phyloP scores from a whole-genome alignment of 2,888 invertebrate genomes.

The Antheraea assamensis region DNA sequence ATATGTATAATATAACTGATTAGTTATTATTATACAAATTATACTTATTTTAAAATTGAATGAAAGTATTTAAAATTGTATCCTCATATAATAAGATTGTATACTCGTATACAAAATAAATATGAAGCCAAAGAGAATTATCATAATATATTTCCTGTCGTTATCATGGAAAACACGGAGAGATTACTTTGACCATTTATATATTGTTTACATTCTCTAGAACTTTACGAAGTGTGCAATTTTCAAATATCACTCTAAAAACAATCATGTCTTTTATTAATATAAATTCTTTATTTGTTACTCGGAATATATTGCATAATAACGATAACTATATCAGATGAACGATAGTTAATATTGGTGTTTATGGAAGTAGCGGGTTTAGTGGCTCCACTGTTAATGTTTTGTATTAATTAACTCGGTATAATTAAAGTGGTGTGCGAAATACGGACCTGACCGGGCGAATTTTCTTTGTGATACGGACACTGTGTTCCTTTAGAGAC shows the following conservation, averaged over 20 bases:
- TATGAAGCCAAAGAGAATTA: too few relatives aligned
- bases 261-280: neutral
- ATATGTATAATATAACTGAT: too few relatives aligned
- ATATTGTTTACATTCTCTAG: neutral
- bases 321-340: neutral
- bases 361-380: slow-evolving; percentile 27
- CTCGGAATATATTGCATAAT: neutral
- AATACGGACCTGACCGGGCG: slow-evolving; percentile 51
- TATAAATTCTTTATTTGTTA: neutral
- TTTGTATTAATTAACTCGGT: slow-evolving; percentile 69
- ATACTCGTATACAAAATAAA: too few relatives aligned
- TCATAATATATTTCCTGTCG: too few relatives aligned
- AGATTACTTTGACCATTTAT: too few relatives aligned
- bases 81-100: too few relatives aligned
- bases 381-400: slow-evolving; percentile 51
- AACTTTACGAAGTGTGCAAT: neutral
- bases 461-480: slow-evolving; percentile 45
- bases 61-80: too few relatives aligned
- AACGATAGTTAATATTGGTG: neutral
- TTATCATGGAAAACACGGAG: too few relatives aligned
- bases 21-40: too few relatives aligned
- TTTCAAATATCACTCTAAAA: neutral
- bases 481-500: slow-evolving; percentile 42
- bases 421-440: slow-evolving; percentile 74
- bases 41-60: too few relatives aligned